Evolutionary conservation across 2,113 vertebrate species (phyloP).

Genomic region (Sardina pilchardus): DNA sequence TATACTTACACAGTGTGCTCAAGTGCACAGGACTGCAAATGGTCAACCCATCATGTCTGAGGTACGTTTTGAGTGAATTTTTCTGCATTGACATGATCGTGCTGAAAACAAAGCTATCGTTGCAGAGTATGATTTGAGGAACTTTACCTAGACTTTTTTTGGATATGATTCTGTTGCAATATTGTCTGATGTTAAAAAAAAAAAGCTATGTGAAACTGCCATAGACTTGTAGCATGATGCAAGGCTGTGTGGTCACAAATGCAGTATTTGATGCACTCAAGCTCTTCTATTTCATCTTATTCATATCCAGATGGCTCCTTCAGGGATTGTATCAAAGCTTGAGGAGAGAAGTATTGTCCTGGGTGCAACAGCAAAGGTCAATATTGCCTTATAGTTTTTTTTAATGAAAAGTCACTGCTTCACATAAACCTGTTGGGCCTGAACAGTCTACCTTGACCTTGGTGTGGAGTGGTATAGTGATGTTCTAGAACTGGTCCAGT

Average conservation of each 20-base stretch:
- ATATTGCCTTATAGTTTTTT: neutral
- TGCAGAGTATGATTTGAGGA: neutral
- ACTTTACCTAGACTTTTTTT: neutral
- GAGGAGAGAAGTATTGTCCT: slow-evolving; percentile 15
- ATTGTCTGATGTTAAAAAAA: neutral
- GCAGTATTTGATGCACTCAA: too few relatives aligned
- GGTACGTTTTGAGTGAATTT: neutral
- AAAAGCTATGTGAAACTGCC: neutral
- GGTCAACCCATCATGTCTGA: neutral
- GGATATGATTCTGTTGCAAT: neutral
- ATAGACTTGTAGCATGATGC: neutral
- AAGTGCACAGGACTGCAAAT: neutral
- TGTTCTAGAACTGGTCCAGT: neutral
- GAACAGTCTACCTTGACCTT: too few relatives aligned
- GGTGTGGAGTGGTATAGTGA: neutral
- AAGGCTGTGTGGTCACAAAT: neutral
- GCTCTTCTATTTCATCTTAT: neutral
- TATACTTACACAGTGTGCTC: neutral
- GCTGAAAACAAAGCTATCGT: neutral
- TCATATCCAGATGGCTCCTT: slow-evolving; percentile 3
- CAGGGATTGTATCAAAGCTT: slow-evolving; percentile 15
- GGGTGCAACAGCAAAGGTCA: neutral
- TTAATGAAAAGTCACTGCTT: neutral
- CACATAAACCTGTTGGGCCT: neutral
- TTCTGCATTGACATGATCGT: neutral